Conservation (phyloP, 2,797 vertebrate genomes). For the Sciaenops ocellatus region DNA sequence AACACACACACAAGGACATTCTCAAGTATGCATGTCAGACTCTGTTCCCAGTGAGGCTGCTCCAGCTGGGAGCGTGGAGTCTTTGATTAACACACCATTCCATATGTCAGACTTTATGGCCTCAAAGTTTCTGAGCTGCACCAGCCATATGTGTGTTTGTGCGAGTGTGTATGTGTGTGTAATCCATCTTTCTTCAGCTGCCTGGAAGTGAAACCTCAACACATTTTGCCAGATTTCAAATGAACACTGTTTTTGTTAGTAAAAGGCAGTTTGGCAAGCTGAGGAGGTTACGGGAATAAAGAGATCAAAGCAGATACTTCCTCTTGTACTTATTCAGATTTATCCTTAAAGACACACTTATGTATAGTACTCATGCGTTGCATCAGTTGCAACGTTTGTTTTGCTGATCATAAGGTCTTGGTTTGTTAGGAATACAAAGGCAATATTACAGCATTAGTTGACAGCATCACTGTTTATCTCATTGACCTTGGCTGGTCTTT, state of each 20-base stretch:
- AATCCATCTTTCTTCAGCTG: slow-evolving; percentile 54
- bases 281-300: background rate
- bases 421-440: background rate
- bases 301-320: slow-evolving; percentile 15
- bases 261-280: background rate
- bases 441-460: slow-evolving; percentile 9
- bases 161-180: slow-evolving; percentile 32
- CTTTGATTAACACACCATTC: slow-evolving; percentile 79
- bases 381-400: background rate
- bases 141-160: slow-evolving; percentile 46
- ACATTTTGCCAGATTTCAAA: slow-evolving; percentile 35
- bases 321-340: slow-evolving; percentile 2
- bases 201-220: slow-evolving; percentile 46
- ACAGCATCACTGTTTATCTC: slow-evolving; percentile 28
- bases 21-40: slow-evolving; percentile 63
- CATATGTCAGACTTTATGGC: slow-evolving; percentile 77
- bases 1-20: slow-evolving; percentile 46
- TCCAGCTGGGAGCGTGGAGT: slow-evolving; percentile 71
- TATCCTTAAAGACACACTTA: background rate
- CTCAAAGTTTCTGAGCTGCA: slow-evolving; percentile 58
- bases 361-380: background rate
- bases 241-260: slow-evolving; percentile 28
- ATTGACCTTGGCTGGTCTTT: slow-evolving; percentile 48
- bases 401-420: background rate
- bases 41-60: slow-evolving; percentile 65